Evolutionary conservation across 1,140 invertebrate genomes (phyloP), one percentile per base, ranked within the genome.

Genomic region (Maconellicoccus hirsutus): DNA sequence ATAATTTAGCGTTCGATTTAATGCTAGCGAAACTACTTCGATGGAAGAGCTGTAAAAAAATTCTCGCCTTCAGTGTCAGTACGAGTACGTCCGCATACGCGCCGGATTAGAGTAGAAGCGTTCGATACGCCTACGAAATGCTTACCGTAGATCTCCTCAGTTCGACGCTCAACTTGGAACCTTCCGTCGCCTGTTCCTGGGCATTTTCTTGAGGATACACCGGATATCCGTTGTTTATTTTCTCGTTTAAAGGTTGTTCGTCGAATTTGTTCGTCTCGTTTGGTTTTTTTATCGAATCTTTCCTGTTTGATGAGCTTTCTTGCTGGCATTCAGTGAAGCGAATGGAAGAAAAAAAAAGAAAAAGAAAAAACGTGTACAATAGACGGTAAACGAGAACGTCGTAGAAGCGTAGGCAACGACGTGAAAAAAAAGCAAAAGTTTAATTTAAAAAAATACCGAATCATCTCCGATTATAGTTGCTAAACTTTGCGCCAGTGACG

Each of bases 1-100:
- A 70, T 21, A 73, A 19, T 66, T 66, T 66, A 16, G 22, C 61
- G 10, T 66, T 26, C 25, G 22, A 23, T 66, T 66, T 66, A 23
- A 66, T 23, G 25, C 61, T 66, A 10, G 21, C 61, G 19, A 66
- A 66, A 66, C 61, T 66, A 16, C 22, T 52, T 52, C 42, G 10
- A 19, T 52, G 42, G n/a, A 52, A 52, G 3, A 52, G n/a, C 42
- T 52, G 42, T 3, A 16, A 52, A 52, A 4, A 33, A 33, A n/a
- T n/a, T n/a, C n/a, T n/a, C n/a, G n/a, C n/a, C n/a, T n/a, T n/a
- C n/a, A n/a, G n/a, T n/a, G n/a, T n/a, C n/a, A n/a, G n/a, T n/a
- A n/a, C n/a, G n/a, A n/a, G n/a, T n/a, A n/a, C n/a, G n/a, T n/a
- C n/a, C n/a, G n/a, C n/a, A n/a, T n/a, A n/a, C n/a, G n/a, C n/a